These are phyloP conservation scores for Heterodera schachtii DNA, from an alignment of 1,140 invertebrate species.

Conservation along the genomic window DNA sequence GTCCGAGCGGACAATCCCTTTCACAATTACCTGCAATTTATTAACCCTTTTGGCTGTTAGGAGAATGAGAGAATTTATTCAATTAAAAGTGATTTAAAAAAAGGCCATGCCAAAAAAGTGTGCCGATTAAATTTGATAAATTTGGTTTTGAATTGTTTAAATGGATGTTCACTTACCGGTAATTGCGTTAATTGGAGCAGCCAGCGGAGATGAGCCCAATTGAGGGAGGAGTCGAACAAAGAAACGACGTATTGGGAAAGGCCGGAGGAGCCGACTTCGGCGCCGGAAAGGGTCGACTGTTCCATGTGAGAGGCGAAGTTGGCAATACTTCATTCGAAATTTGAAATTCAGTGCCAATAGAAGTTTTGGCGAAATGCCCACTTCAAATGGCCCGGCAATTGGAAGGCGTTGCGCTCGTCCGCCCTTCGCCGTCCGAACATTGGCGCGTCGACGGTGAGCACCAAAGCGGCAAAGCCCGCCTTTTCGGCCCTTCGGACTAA, in stretches of 20 bases:
- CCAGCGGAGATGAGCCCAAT: slow-evolving; percentile 84
- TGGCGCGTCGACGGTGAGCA: slow-evolving; percentile 86
- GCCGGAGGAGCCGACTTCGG: slow-evolving; percentile 71
- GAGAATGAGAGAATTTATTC: too few species aligned
- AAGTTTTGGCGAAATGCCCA: slow-evolving; percentile 63
- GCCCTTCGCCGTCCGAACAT: slow-evolving; percentile 79
- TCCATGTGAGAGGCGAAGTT: slow-evolving; percentile 65
- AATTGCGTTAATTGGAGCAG: slow-evolving; percentile 66
- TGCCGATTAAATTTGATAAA: too few species aligned
- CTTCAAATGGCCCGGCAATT: slow-evolving; percentile 78
- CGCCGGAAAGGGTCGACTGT: slow-evolving; percentile 36
- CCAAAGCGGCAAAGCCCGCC: slow-evolving; percentile 83
- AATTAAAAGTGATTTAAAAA: too few species aligned
- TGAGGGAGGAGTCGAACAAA: slow-evolving; percentile 78
- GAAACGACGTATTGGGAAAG: slow-evolving; percentile 77
- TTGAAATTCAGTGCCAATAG: neutral
- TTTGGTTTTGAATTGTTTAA: slow-evolving; percentile 5
- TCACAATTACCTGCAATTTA: slow-evolving; percentile 79
- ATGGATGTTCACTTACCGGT: slow-evolving; percentile 35
- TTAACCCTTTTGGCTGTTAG: slow-evolving; percentile 68
- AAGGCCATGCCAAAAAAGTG: neutral
- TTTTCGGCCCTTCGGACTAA: slow-evolving; percentile 77
- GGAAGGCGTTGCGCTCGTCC: slow-evolving; percentile 82
- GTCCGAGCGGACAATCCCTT: slow-evolving; percentile 84
- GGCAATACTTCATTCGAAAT: slow-evolving; percentile 57